These are phyloP conservation scores for Panagrolaimus sp. DNA, from an alignment of 1,140 invertebrate species.

Conservation along the genomic window DNA sequence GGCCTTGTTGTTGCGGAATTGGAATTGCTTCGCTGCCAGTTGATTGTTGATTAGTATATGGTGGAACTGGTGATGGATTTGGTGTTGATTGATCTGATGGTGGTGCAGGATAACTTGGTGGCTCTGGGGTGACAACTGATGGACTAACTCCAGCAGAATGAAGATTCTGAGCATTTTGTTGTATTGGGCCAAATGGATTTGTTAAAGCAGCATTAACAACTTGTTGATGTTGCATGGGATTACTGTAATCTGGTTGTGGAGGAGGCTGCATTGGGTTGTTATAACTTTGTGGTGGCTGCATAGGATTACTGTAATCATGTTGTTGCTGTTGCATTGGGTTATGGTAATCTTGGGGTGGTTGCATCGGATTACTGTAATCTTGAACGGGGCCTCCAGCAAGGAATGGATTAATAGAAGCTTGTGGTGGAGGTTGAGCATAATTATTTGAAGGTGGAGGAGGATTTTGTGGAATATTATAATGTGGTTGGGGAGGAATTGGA, in stretches of 20 bases:
- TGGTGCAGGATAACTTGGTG: neutral
- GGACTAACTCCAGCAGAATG: no score
- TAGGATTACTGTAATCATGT: no score
- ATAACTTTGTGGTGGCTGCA: neutral
- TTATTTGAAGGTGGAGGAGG: neutral
- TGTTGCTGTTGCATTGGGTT: no score
- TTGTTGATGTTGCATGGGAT: neutral
- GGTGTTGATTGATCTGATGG: neutral
- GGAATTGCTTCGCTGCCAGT: no score
- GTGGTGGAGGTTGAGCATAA: slow-evolving; percentile 8
- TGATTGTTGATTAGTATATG: neutral
- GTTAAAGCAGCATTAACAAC: neutral
- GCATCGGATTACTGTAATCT: no score
- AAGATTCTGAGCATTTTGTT: neutral
- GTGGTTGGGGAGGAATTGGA: slow-evolving; percentile 9
- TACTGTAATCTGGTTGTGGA: no score
- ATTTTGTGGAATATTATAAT: slow-evolving; percentile 3
- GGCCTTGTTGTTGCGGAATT: neutral
- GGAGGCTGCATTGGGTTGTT: no score
- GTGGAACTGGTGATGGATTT: neutral
- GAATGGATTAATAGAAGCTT: neutral
- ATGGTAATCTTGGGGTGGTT: no score
- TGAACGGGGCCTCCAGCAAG: no score
- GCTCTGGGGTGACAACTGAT: neutral
- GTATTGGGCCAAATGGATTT: neutral